Evolutionary conservation across 2,797 vertebrate genomes (phyloP), one percentile per base, ranked within the genome.

Genomic region (Melanogrammus aeglefinus): DNA sequence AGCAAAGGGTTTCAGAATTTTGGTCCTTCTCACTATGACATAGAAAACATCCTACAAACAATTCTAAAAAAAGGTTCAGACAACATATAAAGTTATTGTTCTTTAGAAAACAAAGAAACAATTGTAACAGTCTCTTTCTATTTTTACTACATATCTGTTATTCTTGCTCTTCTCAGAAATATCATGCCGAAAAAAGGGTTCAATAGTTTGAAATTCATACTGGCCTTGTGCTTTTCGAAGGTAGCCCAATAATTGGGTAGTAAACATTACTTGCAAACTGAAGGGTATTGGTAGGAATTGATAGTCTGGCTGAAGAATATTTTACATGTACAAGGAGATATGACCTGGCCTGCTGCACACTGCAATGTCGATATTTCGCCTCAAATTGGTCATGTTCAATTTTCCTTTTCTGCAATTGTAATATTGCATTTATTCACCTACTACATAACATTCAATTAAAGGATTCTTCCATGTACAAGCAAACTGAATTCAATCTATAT

Each of bases 101-200:
- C 88, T 92, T 94, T 92, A 94, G 87, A 94, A 95, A 93, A 93
- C 88, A 92, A 93, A 91, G 85, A 92, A 92, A 91, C 90, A 93
- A 87, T 91, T 91, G 86, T 95, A 95, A 95, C 95, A 95, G 95
- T 95, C 94, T 94, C 88, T 93, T 85, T 90, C 90, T 92, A 93
- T 84, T 77, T 91, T 79, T 81, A 77, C 84, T 90, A 89, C 81
- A 74, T 74, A 74, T 16, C 27, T 76, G 81, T 86, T 89, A 88
- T 93, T 91, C 91, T 91, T 92, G 91, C 88, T 91, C 89, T 86
- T 85, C 83, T 91, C 88, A 90, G 87, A 86, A 93, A 85, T 72
- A 84, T 92, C 81, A 83, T 91, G 88, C 80, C 89, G 84, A 88
- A 89, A 88, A 89, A 81, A 71, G 88, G 81, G 76, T 84, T 87